phyloP scores from a whole-genome alignment of 2,113 vertebrate species.

The Rhipidura dahli region DNA sequence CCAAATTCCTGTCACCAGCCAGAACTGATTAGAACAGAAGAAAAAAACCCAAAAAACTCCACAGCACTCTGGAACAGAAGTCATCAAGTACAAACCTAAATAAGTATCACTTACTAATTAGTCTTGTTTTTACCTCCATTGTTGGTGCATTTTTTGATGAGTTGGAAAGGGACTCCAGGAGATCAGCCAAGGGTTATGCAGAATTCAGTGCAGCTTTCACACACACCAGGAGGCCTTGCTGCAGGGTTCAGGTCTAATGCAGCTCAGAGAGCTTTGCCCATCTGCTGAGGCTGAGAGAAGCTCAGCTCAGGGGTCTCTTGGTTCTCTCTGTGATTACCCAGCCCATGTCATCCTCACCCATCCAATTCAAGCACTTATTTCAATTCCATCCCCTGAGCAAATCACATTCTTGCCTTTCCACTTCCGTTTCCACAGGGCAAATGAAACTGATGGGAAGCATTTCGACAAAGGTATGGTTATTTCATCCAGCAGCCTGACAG shows the following conservation, averaged over 20 bases:
- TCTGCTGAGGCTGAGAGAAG: not conserved
- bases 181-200: not conserved
- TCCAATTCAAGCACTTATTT: not conserved
- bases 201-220: not conserved
- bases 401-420: constrained; percentile 14
- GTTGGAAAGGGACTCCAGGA: not conserved
- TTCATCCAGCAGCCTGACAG: constrained; percentile 24
- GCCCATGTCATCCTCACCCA: not conserved
- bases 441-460: constrained; percentile 28
- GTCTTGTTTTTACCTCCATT: not conserved
- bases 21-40: not conserved
- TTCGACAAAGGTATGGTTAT: constrained; percentile 20
- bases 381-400: constrained; percentile 2
- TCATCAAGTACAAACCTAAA: not conserved
- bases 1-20: not conserved
- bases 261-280: not conserved
- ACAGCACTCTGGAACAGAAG: not conserved
- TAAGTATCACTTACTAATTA: not conserved
- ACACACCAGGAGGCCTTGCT: not conserved
- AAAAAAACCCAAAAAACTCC: not conserved
- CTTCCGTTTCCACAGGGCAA: constrained; percentile 44
- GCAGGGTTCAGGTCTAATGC: not conserved
- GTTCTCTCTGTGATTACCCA: not conserved
- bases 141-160: not conserved
- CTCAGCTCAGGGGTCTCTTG: not conserved